Evolutionary conservation across 2,888 invertebrate genomes (phyloP), one percentile per base, ranked within the genome.

Genomic region (Dysmachus trigonus): DNA sequence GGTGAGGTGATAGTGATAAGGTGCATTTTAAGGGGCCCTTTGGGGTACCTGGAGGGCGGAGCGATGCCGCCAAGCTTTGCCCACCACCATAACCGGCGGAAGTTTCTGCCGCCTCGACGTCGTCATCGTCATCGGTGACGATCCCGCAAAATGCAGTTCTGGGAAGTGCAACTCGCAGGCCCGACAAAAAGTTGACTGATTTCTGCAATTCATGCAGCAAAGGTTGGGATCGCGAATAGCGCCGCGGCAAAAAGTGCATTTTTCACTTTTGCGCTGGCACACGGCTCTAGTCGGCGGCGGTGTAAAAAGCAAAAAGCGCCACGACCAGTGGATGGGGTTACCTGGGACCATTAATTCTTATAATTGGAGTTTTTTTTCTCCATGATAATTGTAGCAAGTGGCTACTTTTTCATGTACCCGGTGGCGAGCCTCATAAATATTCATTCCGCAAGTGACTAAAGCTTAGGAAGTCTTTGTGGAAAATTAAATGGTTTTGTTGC

Each of bases 301-400:
- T 62, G 62, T 10, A 62, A 62, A 62, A 62, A 62, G 35, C 27
- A 62, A 62, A 62, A 62, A 62, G 35, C 22, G 30, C 30, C 31
- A 30, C 22, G 47, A 47, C 53, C 35, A 41, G 72, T 74, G 41
- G 51, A 33, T 47, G 76, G 79, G 77, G 41, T n/a, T 77, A 87
- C 86, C 85, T 85, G 77, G 87, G 85, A 82, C 85, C 82, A 87
- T 87, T 85, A 87, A 87, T 87, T 87, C 85, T 27, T 85, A 47
- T 87, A 87, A 87, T 87, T 87, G 85, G 38, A 71, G 62, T 83
- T 35, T 53, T 35, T 53, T 53, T 62, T 53, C 30, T 53, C 53
- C 35, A 33, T 53, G 27, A 41, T 83, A 72, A 83, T 83, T 72
- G 83, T 72, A 27, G 83, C 83, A 83, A 83, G 83, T 83, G 83